Evolutionary conservation across 2,113 vertebrate genomes (phyloP).

Genomic region (Lepisosteus osseus): DNA sequence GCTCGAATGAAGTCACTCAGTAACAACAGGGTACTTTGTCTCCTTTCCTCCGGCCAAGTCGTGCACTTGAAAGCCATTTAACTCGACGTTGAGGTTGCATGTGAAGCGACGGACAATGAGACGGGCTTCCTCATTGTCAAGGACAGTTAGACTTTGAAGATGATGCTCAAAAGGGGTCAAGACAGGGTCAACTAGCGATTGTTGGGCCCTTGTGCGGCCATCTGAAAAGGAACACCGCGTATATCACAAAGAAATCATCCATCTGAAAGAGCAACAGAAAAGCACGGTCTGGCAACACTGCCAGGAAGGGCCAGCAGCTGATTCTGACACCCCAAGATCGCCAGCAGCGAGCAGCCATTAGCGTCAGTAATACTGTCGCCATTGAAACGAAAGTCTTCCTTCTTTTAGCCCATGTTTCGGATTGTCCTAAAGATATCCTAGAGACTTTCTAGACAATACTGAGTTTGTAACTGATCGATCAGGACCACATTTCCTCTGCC

Average conservation of each 20-base stretch:
- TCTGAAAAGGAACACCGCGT: conserved; percentile 39
- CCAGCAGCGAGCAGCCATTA: conserved; percentile 4
- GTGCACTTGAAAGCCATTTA: conserved; percentile 77
- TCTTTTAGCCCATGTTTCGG: too few species aligned
- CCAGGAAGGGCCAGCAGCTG: not conserved
- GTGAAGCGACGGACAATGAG: conserved; percentile 72
- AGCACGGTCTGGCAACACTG: not conserved
- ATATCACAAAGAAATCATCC: conserved; percentile 26
- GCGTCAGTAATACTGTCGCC: conserved; percentile 3
- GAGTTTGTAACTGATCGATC: too few species aligned
- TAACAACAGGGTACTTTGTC: conserved; percentile 83
- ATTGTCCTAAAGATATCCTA: too few species aligned
- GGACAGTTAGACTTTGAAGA: conserved; percentile 90
- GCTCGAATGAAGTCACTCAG: conserved; percentile 73
- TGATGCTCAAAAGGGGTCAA: conserved; percentile 83
- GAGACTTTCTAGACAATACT: too few species aligned
- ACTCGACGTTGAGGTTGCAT: conserved; percentile 71
- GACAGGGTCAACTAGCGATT: conserved; percentile 77
- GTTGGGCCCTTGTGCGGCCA: conserved; percentile 58
- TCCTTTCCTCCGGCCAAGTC: conserved; percentile 67
- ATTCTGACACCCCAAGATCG: conserved; percentile 8
- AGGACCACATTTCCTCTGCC: too few species aligned
- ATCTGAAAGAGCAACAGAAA: conserved; percentile 16
- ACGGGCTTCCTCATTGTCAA: conserved; percentile 85
- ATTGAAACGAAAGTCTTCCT: too few species aligned